Evolutionary conservation across 2,888 invertebrate species (phyloP), one percentile per base, ranked within the genome.

Genomic region (Hemithea aestivaria): DNA sequence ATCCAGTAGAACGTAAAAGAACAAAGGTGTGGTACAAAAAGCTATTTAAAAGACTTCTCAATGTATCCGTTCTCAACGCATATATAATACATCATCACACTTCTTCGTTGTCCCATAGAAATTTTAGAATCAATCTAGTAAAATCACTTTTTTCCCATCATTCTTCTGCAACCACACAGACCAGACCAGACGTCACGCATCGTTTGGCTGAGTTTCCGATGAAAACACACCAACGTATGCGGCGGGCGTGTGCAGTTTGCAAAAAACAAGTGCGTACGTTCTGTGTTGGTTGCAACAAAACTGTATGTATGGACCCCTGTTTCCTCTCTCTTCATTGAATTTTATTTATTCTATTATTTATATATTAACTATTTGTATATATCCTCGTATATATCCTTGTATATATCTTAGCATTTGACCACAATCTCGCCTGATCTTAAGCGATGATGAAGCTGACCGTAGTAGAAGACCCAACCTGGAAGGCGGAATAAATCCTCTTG

Each of bases 1-100:
- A 56, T 20, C 58, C 54, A 2, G 37, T 56, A 1, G 59, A 58
- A 31, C 12, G 57, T 3, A 53, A 49, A 35, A 11, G 48, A 7
- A 45, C 43, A 2, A 35, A 8, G 5, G 25, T 53, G 1, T 61
- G 58, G 60, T 58, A 57, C 35, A 53, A 57, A 28, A 56, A 54
- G 39, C 11, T 60, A 0, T 56, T 60, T 10, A 20, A 33, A 0
- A 23, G 48, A 7, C 31, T 55, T 1, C 11, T 52, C 0, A 53
- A 53, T 20, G 31, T 46, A 0, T 37, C 36, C 3, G 32, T 52
- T 0, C 8, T 46, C 0, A 52, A 55, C 12, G 27, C 48, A 1
- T 51, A 29, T 22, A 48, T 54, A 2, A 36, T 48, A n/a, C 26
- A 27, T 20, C 31, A 26, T 7, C 34, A 41, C 7, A 24, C 20